Percentiles rank a stretch among this genome's conserved stretches.
Conservation (phyloP, 2,113 vertebrate species). For the Peromyscus polionotus region DNA sequence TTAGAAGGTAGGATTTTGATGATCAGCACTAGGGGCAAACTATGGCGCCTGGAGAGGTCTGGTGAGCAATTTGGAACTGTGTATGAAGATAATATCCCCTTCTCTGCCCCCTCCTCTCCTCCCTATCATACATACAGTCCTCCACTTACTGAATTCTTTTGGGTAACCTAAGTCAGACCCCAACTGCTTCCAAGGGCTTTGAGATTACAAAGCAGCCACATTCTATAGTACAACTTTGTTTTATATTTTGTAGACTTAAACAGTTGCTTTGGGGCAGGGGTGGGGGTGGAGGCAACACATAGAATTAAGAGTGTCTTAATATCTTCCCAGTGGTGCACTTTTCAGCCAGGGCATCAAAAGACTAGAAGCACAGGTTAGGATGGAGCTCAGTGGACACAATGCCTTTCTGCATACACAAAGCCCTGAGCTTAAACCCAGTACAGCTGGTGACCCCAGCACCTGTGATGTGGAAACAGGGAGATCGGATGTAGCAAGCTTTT, state of each 20-base stretch:
- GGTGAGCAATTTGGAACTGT: background rate
- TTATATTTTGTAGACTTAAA: constrained; percentile 30
- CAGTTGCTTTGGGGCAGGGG: background rate
- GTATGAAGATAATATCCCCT: background rate
- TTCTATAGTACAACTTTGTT: background rate
- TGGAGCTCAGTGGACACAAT: background rate
- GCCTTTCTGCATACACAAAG: background rate
- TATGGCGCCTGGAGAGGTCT: background rate
- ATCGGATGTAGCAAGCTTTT: no score
- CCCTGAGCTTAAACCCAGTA: background rate
- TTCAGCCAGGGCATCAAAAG: background rate
- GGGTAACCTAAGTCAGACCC: background rate
- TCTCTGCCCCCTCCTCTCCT: no score
- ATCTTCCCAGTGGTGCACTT: background rate
- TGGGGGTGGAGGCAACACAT: background rate
- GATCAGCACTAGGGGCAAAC: no score
- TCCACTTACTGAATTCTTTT: background rate
- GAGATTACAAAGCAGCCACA: background rate
- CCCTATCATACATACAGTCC: background rate
- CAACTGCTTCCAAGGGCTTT: constrained; percentile 28
- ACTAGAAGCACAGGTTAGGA: background rate
- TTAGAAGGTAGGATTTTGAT: background rate
- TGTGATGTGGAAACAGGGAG: background rate
- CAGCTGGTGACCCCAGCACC: no score
- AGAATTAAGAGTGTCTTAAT: constrained; percentile 1